These are phyloP conservation scores for Cassiopea xamachana DNA, from an alignment of 30 jellyfish, hydroid and myxozoan genomes.

Conservation along the genomic window DNA sequence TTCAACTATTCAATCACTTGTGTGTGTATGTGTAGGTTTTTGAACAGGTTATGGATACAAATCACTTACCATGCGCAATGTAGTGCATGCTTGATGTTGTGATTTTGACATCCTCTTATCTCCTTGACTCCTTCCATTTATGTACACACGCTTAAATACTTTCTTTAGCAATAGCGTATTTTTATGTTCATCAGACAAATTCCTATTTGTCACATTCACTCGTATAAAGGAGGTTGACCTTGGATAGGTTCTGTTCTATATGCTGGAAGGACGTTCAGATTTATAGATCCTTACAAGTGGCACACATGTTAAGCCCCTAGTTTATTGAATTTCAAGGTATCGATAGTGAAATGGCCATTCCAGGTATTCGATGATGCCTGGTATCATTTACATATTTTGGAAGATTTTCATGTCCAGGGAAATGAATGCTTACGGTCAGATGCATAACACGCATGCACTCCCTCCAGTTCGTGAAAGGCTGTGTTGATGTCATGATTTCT, in stretches of 20 bases:
- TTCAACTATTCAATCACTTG: too few relatives aligned
- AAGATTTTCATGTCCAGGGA: slow-evolving; percentile 59
- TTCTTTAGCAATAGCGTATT: too few relatives aligned
- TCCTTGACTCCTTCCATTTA: too few relatives aligned
- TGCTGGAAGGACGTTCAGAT: slow-evolving; percentile 20
- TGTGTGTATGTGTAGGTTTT: too few relatives aligned
- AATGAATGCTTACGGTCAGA: slow-evolving; percentile 7
- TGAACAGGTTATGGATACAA: too few relatives aligned
- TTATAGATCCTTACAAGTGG: background rate
- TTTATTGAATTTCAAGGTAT: background rate
- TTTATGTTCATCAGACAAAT: background rate
- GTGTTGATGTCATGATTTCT: slow-evolving; percentile 80
- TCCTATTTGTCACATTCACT: background rate
- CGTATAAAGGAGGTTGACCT: background rate
- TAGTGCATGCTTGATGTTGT: too few relatives aligned
- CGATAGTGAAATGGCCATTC: background rate
- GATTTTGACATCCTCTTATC: too few relatives aligned
- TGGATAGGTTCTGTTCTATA: background rate
- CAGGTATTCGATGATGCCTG: slow-evolving; percentile 12
- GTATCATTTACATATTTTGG: background rate
- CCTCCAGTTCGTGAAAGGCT: slow-evolving; percentile 83
- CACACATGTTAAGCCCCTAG: slow-evolving; percentile 56
- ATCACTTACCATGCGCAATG: too few relatives aligned
- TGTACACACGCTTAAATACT: too few relatives aligned
- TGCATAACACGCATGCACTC: slow-evolving; percentile 40